Percentiles rank a stretch among this genome's conserved stretches.
Evolutionary conservation across 2,113 vertebrate genomes (phyloP).

Genomic region (Pseudopipra pipra): DNA sequence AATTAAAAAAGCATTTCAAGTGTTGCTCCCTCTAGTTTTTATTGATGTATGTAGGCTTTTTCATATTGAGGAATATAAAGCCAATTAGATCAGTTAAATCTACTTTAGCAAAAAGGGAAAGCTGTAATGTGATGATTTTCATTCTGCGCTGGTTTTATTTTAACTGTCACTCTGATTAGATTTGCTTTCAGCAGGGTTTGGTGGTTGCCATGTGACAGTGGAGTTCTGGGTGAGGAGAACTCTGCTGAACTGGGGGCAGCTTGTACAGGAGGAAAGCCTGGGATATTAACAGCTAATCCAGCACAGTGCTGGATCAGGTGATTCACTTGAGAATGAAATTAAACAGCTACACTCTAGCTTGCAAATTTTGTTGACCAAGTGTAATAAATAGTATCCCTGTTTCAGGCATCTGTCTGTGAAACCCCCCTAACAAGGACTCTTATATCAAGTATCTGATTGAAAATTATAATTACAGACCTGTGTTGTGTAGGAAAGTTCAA

Average conservation of each 20-base stretch:
- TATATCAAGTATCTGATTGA: not conserved
- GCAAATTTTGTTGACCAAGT: not conserved
- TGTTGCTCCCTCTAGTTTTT: not conserved
- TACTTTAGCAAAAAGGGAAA: not conserved
- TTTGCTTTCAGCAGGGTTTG: not conserved
- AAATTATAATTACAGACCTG: not conserved
- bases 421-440: not conserved
- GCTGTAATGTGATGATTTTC: not conserved
- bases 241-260: not conserved
- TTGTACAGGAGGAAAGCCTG: not conserved
- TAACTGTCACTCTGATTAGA: not conserved
- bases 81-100: not conserved
- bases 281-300: not conserved
- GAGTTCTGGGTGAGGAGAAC: not conserved
- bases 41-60: not conserved
- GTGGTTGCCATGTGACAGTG: not conserved
- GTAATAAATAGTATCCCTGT: not conserved
- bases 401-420: not conserved
- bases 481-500: not conserved
- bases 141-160: not conserved
- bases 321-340: not conserved
- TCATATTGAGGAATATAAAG: not conserved
- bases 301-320: not conserved
- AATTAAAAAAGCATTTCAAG: conserved; percentile 3
- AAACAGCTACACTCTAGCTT: not conserved